Base-by-base conservation (phyloP, 2,888 invertebrate species). In the Anthophora plumipes region DNA sequence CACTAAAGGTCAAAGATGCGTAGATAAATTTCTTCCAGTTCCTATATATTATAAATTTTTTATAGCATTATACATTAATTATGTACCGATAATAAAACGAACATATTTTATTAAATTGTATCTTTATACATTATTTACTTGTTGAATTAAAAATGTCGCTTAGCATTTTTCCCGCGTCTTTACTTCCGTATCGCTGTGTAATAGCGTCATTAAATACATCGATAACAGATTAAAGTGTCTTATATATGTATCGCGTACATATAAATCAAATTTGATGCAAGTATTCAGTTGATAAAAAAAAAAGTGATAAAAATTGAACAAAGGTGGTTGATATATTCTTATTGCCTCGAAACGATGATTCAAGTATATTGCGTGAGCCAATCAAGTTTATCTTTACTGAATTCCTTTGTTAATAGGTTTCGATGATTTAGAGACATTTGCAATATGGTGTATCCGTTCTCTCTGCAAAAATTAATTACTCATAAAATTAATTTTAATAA, bases 381-480 rank as follows among this genome's bases (percentile, higher is more conserved):
- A 61, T 67, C 39, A n/a, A n/a, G 9, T 57, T 76, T 43, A 46
- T 69, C 20, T 17, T 50, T 79, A 79, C 77, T 64, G 17, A 59
- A 22, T 64, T 70, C 5, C 64, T 64, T 70, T 68, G 61, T 75
- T 63, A 60, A 60, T 48, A 31, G 11, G 20, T 31, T 48, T 57
- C 48, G 12, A n/a, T 7, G 50, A 59, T 41, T 66, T 77, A 31
- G 52, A 25, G 52, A 39, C 12, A 71, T 60, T 17, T 74, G 5
- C 14, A 20, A 71, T 37, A 14, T n/a, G 50, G 55, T 17, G 8
- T 46, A 20, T 52, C n/a, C 4, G 20, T 22, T 17, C 9, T 55
- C 14, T 52, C 52, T 0, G 4, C 14, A 71, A 55, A 55, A 55
- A 17, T 72, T 46, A 22, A 25, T 70, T 43, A 46, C 22, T 74